Percentiles rank a stretch among this genome's conserved stretches.
Evolutionary conservation across 2,113 vertebrate genomes (phyloP).

Genomic region (Delphinapterus leucas): DNA sequence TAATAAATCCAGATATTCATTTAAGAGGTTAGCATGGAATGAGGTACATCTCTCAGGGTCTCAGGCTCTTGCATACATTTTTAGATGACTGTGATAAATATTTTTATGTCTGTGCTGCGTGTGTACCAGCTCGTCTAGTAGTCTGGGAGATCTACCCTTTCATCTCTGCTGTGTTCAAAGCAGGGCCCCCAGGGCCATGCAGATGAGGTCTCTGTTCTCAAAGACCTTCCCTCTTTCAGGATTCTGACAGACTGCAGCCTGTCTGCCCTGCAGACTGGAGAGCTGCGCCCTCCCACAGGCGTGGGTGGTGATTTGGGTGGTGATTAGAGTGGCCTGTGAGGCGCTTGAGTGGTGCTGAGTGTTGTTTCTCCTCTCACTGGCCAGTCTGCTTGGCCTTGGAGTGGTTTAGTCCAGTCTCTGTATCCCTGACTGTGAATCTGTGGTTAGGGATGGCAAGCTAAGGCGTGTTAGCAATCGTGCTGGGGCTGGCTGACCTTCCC

Average conservation of each 20-base stretch:
- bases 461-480: constrained; percentile 18
- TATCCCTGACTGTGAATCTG: background rate
- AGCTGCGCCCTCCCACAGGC: background rate
- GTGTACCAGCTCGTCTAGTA: background rate
- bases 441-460: background rate
- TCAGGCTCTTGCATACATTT: constrained; percentile 37
- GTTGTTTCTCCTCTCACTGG: background rate
- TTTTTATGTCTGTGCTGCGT: background rate
- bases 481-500: constrained; percentile 76
- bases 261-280: background rate
- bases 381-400: constrained; percentile 39
- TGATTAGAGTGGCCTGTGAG: constrained; percentile 26
- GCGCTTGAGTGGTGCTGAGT: background rate
- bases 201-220: constrained; percentile 51
- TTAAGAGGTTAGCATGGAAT: background rate
- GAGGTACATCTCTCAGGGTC: background rate
- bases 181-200: constrained; percentile 23
- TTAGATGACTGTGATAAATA: constrained; percentile 39
- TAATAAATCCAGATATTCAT: background rate
- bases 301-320: constrained; percentile 54
- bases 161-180: constrained; percentile 59
- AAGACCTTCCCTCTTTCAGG: background rate
- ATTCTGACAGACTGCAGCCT: background rate
- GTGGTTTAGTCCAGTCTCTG: constrained; percentile 22
- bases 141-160: constrained; percentile 49